phyloP scores from a whole-genome alignment of 2,113 vertebrate species.

The Lagopus leucura region DNA sequence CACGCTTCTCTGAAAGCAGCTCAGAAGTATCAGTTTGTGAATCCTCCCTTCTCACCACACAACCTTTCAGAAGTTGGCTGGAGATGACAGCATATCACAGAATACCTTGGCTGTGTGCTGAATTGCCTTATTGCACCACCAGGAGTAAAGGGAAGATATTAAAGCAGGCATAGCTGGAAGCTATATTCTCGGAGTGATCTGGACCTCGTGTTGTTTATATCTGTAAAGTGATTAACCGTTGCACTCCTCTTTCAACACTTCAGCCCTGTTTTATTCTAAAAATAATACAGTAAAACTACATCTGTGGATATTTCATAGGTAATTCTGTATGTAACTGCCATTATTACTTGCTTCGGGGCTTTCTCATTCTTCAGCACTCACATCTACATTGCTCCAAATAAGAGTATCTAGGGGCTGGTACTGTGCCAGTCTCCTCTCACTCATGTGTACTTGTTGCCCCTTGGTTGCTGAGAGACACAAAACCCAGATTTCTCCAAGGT shows the following conservation, averaged over 20 bases:
- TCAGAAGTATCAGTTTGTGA: neutral
- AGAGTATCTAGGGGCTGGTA: neutral
- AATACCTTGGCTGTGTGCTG: neutral
- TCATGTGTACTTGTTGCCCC: neutral
- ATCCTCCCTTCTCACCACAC: neutral
- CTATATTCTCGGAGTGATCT: neutral
- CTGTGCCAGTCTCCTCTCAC: neutral
- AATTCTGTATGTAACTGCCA: neutral
- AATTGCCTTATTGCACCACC: neutral
- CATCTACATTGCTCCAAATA: neutral
- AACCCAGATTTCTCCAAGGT: neutral
- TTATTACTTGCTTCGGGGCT: neutral
- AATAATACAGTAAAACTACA: neutral
- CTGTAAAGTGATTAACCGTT: neutral
- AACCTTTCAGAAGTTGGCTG: neutral
- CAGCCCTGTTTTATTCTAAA: neutral
- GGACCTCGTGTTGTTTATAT: neutral
- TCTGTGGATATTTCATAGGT: neutral
- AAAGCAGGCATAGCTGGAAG: neutral
- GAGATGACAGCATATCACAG: neutral
- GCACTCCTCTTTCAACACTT: constrained; percentile 12
- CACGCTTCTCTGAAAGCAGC: neutral
- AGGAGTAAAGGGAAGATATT: fast-evolving
- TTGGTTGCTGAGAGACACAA: neutral
- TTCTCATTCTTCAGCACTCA: neutral